These are phyloP conservation scores for Hypanus sabinus DNA, from an alignment of 2,113 vertebrate species.

Conservation along the genomic window DNA sequence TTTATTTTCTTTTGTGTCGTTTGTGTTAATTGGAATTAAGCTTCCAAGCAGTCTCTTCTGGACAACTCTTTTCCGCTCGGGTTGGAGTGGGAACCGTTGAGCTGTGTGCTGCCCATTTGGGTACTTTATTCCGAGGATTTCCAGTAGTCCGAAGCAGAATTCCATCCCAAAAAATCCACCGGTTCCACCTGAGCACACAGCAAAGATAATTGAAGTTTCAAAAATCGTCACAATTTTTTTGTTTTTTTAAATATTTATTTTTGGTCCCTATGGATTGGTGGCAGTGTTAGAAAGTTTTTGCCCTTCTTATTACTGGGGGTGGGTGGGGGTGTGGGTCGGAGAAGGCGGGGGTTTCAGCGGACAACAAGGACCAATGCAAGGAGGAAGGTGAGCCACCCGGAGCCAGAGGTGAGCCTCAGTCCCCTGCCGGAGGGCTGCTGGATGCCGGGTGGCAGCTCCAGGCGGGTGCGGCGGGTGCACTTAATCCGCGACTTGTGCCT, in stretches of 20 bases:
- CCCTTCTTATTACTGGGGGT: conserved; percentile 55
- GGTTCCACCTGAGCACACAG: neutral
- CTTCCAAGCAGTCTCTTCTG: neutral
- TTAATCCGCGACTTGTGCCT: conserved; percentile 56
- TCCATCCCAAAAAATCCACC: conserved; percentile 10
- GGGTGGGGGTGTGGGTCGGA: conserved; percentile 29
- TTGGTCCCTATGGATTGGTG: conserved; percentile 60
- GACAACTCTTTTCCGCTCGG: neutral
- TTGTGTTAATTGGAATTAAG: neutral
- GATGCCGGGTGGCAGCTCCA: conserved; percentile 78
- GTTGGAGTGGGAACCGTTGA: neutral
- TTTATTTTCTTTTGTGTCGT: too few relatives aligned
- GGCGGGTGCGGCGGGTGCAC: conserved; percentile 67
- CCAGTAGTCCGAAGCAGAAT: conserved; percentile 13
- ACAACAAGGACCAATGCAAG: conserved; percentile 61
- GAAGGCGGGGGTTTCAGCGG: conserved; percentile 55
- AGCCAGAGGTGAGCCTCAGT: neutral
- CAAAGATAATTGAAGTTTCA: conserved; percentile 7
- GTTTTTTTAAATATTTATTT: neutral
- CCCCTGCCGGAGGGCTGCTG: conserved; percentile 68
- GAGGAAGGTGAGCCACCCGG: conserved; percentile 50
- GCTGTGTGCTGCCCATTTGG: neutral
- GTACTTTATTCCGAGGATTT: neutral
- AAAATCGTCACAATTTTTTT: neutral
- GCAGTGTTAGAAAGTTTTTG: conserved; percentile 50